Evolutionary conservation across 2,888 invertebrate species (phyloP).

Genomic region (Sialis fuliginosa): DNA sequence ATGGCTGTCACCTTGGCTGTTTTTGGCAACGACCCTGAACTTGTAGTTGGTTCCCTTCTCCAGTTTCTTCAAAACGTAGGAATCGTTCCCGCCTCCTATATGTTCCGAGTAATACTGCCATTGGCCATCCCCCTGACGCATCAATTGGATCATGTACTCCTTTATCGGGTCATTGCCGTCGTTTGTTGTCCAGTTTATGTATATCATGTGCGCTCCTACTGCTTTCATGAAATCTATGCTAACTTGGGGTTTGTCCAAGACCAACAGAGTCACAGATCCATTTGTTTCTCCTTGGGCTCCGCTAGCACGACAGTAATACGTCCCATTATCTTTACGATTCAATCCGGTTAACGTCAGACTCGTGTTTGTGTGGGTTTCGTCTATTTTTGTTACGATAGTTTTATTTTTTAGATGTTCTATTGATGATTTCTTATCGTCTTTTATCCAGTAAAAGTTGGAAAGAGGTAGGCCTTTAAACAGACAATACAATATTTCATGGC

Average conservation of each 20-base stretch:
- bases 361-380: slow-evolving; percentile 38
- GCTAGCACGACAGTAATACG: slow-evolving; percentile 35
- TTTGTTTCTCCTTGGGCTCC: slow-evolving; percentile 16
- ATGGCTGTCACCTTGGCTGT: slow-evolving; percentile 41
- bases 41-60: slow-evolving; percentile 46
- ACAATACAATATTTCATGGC: slow-evolving; percentile 32
- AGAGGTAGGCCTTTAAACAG: slow-evolving; percentile 40
- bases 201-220: slow-evolving; percentile 57
- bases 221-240: slow-evolving; percentile 54
- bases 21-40: slow-evolving; percentile 46
- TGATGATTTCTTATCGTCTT: slow-evolving; percentile 30
- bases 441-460: slow-evolving; percentile 35
- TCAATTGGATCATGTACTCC: slow-evolving; percentile 32
- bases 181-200: slow-evolving; percentile 66
- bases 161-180: slow-evolving; percentile 54
- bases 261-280: slow-evolving; percentile 28
- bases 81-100: slow-evolving; percentile 45
- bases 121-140: slow-evolving; percentile 31
- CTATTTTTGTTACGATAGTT: slow-evolving; percentile 24
- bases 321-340: slow-evolving; percentile 54
- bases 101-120: slow-evolving; percentile 39
- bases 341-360: slow-evolving; percentile 37
- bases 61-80: slow-evolving; percentile 48
- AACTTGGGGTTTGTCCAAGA: slow-evolving; percentile 53
- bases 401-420: slow-evolving; percentile 21